Percentiles rank a stretch among this genome's conserved stretches.
Conservation (phyloP, 2,797 vertebrate species). For the Pyrrhura leucotis region DNA sequence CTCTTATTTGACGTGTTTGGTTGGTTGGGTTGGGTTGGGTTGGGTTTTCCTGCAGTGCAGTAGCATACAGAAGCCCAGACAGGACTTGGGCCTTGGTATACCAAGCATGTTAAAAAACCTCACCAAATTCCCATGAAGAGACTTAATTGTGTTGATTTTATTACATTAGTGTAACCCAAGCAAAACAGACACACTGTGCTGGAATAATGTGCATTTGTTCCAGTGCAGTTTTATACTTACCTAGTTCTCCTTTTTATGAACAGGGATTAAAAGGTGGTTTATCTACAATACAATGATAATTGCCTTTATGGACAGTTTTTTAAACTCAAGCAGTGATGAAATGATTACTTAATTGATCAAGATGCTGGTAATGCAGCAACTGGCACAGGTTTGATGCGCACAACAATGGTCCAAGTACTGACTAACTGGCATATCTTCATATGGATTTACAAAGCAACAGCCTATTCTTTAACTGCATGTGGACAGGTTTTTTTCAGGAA, state of each 20-base stretch:
- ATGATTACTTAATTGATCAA: not conserved
- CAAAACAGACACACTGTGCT: not conserved
- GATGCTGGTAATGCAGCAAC: conserved; percentile 1
- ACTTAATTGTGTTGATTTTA: not conserved
- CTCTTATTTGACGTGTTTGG: not conserved
- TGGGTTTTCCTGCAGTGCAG: not conserved
- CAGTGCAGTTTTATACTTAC: not conserved
- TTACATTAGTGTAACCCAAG: not conserved
- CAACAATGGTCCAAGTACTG: not conserved
- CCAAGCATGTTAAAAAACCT: not conserved
- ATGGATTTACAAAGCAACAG: not conserved
- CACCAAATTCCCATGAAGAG: not conserved
- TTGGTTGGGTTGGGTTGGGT: not conserved
- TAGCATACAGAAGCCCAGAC: not conserved
- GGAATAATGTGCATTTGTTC: not conserved
- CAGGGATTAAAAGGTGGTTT: not conserved
- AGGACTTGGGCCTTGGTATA: not conserved
- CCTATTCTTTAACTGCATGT: not conserved
- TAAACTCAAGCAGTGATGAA: not conserved
- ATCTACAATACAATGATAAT: not conserved
- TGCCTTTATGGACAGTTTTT: not conserved
- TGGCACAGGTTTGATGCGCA: not conserved
- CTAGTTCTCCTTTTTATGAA: not conserved
- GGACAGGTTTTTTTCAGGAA: not conserved
- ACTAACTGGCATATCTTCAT: not conserved